These are phyloP conservation scores for Rhizomys pruinosus DNA, from an alignment of 2,113 vertebrate genomes.

Conservation along the genomic window DNA sequence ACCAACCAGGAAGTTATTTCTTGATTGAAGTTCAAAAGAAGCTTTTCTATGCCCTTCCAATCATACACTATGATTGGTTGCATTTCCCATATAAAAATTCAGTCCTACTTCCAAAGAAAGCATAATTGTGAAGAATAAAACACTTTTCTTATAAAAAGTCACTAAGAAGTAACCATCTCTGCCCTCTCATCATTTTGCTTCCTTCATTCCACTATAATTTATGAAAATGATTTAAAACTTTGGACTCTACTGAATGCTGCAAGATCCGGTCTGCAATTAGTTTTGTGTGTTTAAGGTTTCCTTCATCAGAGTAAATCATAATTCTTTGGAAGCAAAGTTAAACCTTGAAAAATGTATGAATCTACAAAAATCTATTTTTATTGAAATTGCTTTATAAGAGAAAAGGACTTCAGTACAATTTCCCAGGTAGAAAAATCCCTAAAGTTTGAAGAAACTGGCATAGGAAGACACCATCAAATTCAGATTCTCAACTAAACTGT, in stretches of 20 bases:
- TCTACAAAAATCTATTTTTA: constrained; percentile 71
- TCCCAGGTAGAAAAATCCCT: constrained; percentile 67
- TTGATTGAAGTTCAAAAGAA: constrained; percentile 20
- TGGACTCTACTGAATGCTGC: constrained; percentile 75
- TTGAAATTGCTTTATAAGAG: constrained; percentile 76
- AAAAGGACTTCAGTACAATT: constrained; percentile 69
- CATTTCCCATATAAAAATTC: constrained; percentile 43
- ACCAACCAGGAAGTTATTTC: constrained; percentile 41
- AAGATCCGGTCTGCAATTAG: constrained; percentile 82
- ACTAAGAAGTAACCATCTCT: constrained; percentile 67
- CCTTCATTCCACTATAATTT: constrained; percentile 73
- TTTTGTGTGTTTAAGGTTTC: constrained; percentile 77
- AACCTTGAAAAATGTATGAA: constrained; percentile 59
- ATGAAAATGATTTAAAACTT: constrained; percentile 82
- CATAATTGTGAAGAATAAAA: constrained; percentile 72
- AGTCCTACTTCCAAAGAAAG: constrained; percentile 52
- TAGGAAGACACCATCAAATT: constrained; percentile 45
- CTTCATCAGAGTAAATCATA: constrained; percentile 76
- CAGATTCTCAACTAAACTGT: background rate
- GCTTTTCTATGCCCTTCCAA: constrained; percentile 47
- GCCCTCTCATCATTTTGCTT: constrained; percentile 61
- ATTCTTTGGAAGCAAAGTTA: constrained; percentile 68
- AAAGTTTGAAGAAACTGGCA: constrained; percentile 74
- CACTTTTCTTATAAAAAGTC: constrained; percentile 63
- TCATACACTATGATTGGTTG: constrained; percentile 31